Percentiles rank a stretch among this genome's conserved stretches.
These are phyloP conservation scores for Lagorchestes hirsutus DNA, from an alignment of 2,797 vertebrate species.

Conservation along the genomic window DNA sequence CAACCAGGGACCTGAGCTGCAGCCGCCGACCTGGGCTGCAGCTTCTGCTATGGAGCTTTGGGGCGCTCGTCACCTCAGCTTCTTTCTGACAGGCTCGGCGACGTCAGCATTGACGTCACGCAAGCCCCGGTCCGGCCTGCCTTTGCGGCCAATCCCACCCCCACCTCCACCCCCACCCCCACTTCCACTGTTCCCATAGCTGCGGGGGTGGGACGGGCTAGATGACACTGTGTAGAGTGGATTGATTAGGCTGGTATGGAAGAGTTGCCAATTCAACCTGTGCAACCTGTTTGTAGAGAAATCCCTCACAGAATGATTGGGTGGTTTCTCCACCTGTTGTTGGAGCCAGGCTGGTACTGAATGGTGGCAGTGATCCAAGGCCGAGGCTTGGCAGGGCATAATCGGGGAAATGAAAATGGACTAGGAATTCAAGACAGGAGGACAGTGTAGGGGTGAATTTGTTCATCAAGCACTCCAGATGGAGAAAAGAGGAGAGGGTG, in stretches of 20 bases:
- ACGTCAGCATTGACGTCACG: neutral
- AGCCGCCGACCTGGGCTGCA: neutral
- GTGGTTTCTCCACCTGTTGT: neutral
- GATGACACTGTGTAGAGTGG: too few relatives aligned
- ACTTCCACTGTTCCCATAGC: neutral
- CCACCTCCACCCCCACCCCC: neutral
- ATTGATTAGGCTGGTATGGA: too few relatives aligned
- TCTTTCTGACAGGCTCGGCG: neutral
- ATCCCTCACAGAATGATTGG: neutral
- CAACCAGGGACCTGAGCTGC: neutral
- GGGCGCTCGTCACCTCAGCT: neutral
- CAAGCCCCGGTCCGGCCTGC: neutral
- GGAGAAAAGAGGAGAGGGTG: neutral
- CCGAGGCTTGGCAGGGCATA: too few relatives aligned
- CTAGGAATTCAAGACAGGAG: neutral
- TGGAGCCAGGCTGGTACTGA: neutral
- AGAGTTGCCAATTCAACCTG: too few relatives aligned
- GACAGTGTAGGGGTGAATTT: neutral
- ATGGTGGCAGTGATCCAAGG: neutral
- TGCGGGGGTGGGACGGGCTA: neutral
- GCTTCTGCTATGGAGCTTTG: neutral
- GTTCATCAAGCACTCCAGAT: neutral
- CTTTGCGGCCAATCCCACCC: neutral
- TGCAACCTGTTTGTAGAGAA: neutral
- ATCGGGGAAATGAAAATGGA: neutral